Percentiles rank a stretch among this genome's conserved stretches.
Conservation (phyloP, 1,140 invertebrate species). For the Mesaphorura yosii region DNA sequence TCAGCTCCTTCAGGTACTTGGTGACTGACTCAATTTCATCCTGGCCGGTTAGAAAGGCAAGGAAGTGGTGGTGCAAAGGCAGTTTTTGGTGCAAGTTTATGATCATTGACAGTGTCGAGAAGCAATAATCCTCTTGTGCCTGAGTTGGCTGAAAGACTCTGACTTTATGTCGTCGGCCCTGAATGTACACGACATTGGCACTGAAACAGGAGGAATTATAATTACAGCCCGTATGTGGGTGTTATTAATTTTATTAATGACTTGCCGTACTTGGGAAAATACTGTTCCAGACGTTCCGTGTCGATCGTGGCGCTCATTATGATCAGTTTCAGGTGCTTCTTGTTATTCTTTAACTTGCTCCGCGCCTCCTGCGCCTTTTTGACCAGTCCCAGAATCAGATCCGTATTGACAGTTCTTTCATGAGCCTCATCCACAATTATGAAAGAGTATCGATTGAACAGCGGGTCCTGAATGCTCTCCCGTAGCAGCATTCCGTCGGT, state of each 20-base stretch:
- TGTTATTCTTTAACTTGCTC: conserved; percentile 7
- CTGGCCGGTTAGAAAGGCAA: conserved; percentile 97
- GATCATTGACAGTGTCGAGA: conserved; percentile 30
- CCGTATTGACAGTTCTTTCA: conserved; percentile 89
- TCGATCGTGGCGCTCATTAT: conserved; percentile 94
- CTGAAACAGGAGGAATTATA: not conserved
- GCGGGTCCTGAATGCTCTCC: conserved; percentile 65
- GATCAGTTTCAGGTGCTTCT: conserved; percentile 47
- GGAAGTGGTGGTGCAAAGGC: conserved; percentile 56
- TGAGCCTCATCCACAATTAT: conserved; percentile 96
- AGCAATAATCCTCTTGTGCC: conserved; percentile 74
- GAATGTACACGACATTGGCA: conserved; percentile 68
- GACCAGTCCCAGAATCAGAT: conserved; percentile 70
- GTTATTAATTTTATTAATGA: too few relatives aligned
- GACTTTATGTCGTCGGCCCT: conserved; percentile 77
- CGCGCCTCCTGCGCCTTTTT: conserved; percentile 15
- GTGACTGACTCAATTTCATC: conserved; percentile 90
- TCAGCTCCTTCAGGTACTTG: not conserved
- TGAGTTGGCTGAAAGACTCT: conserved; percentile 63
- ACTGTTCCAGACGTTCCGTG: conserved; percentile 79
- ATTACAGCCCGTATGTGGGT: not conserved
- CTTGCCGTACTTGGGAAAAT: conserved; percentile 58
- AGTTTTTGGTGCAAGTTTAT: conserved; percentile 10
- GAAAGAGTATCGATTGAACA: conserved; percentile 61
- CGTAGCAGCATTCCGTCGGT: conserved; percentile 91